Conservation (phyloP, 2,113 vertebrate genomes). For the Forbesichthys agassizii region DNA sequence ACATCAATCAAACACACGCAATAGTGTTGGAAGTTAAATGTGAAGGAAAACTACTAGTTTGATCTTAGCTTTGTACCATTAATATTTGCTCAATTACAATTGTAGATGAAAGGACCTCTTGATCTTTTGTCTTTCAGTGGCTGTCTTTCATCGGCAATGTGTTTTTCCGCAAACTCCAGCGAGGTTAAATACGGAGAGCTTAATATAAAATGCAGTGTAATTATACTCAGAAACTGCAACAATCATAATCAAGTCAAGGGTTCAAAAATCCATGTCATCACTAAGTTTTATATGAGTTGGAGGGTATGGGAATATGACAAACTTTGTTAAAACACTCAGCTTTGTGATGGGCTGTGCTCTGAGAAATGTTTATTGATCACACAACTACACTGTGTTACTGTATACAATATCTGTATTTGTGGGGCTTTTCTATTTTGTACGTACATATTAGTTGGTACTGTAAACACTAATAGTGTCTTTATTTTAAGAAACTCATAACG, state of each 20-base stretch:
- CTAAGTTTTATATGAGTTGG: conserved; percentile 4
- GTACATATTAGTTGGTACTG: too few relatives aligned
- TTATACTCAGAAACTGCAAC: conserved; percentile 32
- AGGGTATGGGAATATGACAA: conserved; percentile 2
- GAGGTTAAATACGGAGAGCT: conserved; percentile 28
- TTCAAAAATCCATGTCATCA: conserved; percentile 26
- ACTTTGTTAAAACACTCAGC: background rate
- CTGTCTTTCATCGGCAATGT: conserved; percentile 39
- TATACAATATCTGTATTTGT: too few relatives aligned
- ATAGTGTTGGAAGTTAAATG: background rate
- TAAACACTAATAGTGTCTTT: too few relatives aligned
- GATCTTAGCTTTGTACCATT: conserved; percentile 34
- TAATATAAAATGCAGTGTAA: conserved; percentile 34
- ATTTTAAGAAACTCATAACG: too few relatives aligned
- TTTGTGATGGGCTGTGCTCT: too few relatives aligned
- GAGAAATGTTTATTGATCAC: too few relatives aligned
- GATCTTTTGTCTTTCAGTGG: conserved; percentile 14
- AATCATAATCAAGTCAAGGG: conserved; percentile 11
- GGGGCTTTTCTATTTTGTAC: too few relatives aligned
- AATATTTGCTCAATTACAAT: conserved; percentile 40
- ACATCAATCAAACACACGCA: too few relatives aligned
- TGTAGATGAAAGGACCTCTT: conserved; percentile 30
- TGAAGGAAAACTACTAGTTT: conserved; percentile 23
- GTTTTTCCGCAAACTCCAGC: background rate
- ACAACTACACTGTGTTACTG: too few relatives aligned